phyloP scores from a whole-genome alignment of 2,113 vertebrate species.

The Dipodomys stephensi region DNA sequence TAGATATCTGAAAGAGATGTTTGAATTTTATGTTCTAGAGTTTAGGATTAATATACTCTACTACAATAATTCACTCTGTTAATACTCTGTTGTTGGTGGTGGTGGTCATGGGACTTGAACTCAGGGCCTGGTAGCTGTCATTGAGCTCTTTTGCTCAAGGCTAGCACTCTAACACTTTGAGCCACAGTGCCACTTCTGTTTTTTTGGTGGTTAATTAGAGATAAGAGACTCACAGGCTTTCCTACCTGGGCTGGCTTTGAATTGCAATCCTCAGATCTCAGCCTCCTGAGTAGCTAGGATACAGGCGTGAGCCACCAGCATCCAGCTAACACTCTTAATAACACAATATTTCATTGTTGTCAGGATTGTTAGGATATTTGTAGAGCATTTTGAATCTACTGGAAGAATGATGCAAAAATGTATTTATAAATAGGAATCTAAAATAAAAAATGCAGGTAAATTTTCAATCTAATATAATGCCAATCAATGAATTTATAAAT shows the following conservation, averaged over 20 bases:
- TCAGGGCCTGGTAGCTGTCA: too few relatives aligned
- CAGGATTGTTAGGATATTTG: slow-evolving; percentile 14
- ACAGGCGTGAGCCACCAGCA: too few relatives aligned
- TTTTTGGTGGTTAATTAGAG: too few relatives aligned
- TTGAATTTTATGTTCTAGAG: slow-evolving; percentile 27
- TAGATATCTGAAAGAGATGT: slow-evolving; percentile 1
- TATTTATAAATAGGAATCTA: slow-evolving; percentile 29
- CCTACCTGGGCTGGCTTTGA: too few relatives aligned
- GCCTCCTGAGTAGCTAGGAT: too few relatives aligned
- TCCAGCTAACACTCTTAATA: neutral
- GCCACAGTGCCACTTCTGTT: too few relatives aligned
- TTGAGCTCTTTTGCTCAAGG: too few relatives aligned
- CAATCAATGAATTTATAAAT: slow-evolving; percentile 44
- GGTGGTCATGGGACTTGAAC: too few relatives aligned
- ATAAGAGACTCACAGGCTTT: too few relatives aligned
- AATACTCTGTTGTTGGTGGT: too few relatives aligned
- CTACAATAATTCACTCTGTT: neutral
- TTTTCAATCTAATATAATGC: neutral
- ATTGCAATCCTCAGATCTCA: too few relatives aligned
- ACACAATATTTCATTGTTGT: neutral
- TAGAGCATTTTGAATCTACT: slow-evolving; percentile 43
- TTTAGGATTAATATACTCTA: slow-evolving; percentile 37
- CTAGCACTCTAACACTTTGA: too few relatives aligned
- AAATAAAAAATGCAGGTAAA: slow-evolving; percentile 7
- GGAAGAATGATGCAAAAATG: slow-evolving; percentile 6